A percentile compares a stretch with the other conserved stretches of the same genome.
Conservation (phyloP, 2,113 vertebrate genomes). For the Lepus timidus region DNA sequence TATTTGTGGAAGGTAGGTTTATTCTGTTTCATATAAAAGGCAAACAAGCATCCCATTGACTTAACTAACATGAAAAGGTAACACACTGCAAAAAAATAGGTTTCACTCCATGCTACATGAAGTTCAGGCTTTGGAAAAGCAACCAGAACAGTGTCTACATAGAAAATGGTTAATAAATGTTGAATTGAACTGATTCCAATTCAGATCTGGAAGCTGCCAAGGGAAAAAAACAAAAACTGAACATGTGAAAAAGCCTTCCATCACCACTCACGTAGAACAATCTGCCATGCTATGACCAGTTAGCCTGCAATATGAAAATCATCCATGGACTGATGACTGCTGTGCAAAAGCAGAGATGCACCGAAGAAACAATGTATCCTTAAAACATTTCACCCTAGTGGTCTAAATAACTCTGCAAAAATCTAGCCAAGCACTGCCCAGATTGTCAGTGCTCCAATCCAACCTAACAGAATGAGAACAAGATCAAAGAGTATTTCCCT, state of each 20-base stretch:
- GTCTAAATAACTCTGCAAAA: slow-evolving; percentile 12
- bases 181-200: slow-evolving; percentile 3
- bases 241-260: neutral
- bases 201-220: slow-evolving; percentile 10
- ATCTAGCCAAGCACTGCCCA: neutral
- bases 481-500: neutral
- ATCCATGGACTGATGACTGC: neutral
- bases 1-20: neutral
- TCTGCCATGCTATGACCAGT: neutral
- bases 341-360: neutral
- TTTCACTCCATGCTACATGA: neutral
- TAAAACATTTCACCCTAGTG: neutral
- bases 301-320: neutral
- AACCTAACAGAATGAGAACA: neutral
- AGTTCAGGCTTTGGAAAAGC: slow-evolving; percentile 8
- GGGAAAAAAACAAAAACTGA: slow-evolving; percentile 20
- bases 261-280: neutral
- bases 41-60: neutral
- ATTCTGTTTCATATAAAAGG: neutral
- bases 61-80: neutral
- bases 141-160: neutral
- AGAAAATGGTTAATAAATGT: neutral
- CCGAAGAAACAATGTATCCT: neutral
- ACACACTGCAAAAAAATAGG: slow-evolving; percentile 14
- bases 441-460: neutral